These are phyloP conservation scores for Drosophila diplacantha DNA, from an alignment of 2,888 invertebrate species.

Conservation along the genomic window DNA sequence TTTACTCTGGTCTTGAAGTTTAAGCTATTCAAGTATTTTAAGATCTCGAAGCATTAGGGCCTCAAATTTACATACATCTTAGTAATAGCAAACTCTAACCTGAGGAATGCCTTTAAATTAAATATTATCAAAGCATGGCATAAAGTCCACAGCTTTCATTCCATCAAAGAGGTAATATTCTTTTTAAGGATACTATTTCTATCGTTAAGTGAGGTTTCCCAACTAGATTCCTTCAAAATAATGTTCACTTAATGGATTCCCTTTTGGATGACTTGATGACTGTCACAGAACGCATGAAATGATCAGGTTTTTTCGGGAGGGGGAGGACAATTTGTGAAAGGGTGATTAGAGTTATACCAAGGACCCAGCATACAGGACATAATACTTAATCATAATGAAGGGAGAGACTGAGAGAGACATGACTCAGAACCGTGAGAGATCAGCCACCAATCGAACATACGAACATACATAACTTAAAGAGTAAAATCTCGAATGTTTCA, in stretches of 20 bases:
- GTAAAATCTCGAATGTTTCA: slow-evolving; percentile 15
- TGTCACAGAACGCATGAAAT: slow-evolving; percentile 20
- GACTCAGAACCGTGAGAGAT: slow-evolving; percentile 28
- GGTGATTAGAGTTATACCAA: slow-evolving; percentile 27
- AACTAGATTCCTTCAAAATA: background rate
- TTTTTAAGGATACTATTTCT: background rate
- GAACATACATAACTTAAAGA: slow-evolving; percentile 21
- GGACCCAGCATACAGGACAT: slow-evolving; percentile 31
- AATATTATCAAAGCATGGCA: background rate
- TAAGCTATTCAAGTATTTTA: background rate
- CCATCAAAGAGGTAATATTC: background rate
- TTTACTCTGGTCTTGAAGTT: background rate
- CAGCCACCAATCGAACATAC: slow-evolving; percentile 28
- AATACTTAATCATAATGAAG: slow-evolving; percentile 10
- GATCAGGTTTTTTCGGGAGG: background rate
- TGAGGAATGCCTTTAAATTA: background rate
- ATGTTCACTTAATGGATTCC: background rate
- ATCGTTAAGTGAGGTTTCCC: background rate
- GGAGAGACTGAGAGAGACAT: slow-evolving; percentile 3
- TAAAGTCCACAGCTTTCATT: background rate
- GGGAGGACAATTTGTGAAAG: background rate
- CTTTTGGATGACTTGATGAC: background rate
- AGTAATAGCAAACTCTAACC: too few species aligned
- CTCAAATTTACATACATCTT: background rate
- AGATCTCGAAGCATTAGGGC: too few species aligned